Conservation (phyloP, 2,888 invertebrate genomes). For the Dilophus febrilis region DNA sequence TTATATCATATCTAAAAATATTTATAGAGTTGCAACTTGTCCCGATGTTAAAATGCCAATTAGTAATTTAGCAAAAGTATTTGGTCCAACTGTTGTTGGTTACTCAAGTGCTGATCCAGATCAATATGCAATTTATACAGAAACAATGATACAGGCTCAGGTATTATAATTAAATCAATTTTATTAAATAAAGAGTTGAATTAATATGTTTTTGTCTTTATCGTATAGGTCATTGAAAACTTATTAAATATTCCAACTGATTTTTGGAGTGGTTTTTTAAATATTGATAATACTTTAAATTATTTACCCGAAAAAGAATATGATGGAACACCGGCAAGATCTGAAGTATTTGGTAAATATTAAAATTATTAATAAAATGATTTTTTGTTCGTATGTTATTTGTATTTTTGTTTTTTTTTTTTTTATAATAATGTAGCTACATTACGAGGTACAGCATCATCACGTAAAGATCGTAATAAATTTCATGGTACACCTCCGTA, state of each 20-base stretch:
- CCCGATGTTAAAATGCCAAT: constrained; percentile 82
- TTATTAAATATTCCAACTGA: constrained; percentile 52
- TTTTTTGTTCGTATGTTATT: no score
- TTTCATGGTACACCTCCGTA: constrained; percentile 23
- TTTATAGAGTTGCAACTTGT: constrained; percentile 55
- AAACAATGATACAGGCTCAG: constrained; percentile 54
- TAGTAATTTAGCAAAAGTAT: constrained; percentile 74
- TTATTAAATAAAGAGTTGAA: no score
- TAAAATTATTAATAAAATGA: no score
- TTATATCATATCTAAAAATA: constrained; percentile 12
- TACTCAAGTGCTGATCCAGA: constrained; percentile 61
- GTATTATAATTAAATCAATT: no score
- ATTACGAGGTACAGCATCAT: no score
- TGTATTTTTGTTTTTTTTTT: no score
- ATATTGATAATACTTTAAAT: constrained; percentile 22
- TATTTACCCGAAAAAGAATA: no score
- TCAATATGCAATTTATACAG: constrained; percentile 52
- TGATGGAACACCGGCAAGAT: no score
- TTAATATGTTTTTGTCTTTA: no score
- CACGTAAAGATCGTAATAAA: constrained; percentile 18
- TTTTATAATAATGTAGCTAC: no score
- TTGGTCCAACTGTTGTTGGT: constrained; percentile 89
- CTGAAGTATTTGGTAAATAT: no score
- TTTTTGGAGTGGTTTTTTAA: constrained; percentile 59
- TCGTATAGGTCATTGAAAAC: constrained; percentile 46